These are phyloP conservation scores for Melanotaenia boesemani DNA, from an alignment of 2,797 vertebrate species.

Conservation along the genomic window DNA sequence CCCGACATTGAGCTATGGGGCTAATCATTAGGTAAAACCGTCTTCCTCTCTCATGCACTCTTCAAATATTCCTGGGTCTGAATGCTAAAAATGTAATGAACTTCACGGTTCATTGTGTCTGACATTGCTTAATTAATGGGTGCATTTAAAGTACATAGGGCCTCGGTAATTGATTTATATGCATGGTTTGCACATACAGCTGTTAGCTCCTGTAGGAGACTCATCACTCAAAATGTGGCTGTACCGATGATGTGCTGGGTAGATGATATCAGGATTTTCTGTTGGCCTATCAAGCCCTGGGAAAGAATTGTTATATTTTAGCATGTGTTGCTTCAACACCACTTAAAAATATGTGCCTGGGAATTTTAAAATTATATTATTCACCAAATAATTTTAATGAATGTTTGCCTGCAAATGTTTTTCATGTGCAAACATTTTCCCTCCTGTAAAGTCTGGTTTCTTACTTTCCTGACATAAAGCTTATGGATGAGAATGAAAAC, in stretches of 20 bases:
- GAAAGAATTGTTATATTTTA: conserved; percentile 33
- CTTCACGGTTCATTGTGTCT: conserved; percentile 99
- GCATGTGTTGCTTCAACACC: conserved; percentile 29
- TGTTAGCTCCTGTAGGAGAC: conserved; percentile 99
- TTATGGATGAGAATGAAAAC: conserved; percentile 14
- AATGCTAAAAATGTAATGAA: conserved; percentile 99
- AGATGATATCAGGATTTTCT: conserved; percentile 69
- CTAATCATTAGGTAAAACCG: conserved; percentile 95
- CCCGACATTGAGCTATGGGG: conserved; percentile 86
- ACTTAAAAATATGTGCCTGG: conserved; percentile 1
- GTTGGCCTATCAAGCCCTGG: conserved; percentile 46
- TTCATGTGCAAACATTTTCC: conserved; percentile 8
- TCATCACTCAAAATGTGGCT: conserved; percentile 95
- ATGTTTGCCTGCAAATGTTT: conserved; percentile 18
- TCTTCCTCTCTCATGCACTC: conserved; percentile 83
- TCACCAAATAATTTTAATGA: conserved; percentile 20
- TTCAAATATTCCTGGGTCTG: conserved; percentile 96
- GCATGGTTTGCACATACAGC: conserved; percentile 99
- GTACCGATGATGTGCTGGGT: conserved; percentile 74
- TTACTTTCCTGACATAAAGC: conserved; percentile 39
- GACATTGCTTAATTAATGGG: conserved; percentile 99
- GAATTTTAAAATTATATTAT: conserved; percentile 36
- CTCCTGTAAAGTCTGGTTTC: conserved; percentile 12
- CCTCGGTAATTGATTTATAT: conserved; percentile 99
- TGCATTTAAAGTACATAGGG: conserved; percentile 99